Conservation (phyloP, 2,888 invertebrate genomes). For the Diadegma fenestrale region DNA sequence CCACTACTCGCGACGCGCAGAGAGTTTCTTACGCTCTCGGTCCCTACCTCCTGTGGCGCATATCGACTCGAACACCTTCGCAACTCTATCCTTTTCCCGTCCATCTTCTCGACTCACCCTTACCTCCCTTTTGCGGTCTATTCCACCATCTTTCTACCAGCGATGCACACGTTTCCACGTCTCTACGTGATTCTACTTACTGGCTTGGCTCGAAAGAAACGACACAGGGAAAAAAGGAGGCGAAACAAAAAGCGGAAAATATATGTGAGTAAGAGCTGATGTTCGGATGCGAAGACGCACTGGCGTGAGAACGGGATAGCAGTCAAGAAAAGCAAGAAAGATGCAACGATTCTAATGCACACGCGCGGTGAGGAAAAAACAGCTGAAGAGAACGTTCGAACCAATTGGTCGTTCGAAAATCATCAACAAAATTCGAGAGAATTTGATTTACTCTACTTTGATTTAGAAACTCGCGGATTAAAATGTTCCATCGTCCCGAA, state of each 20-base stretch:
- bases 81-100: slow-evolving; percentile 52
- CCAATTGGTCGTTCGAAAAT: neutral
- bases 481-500: slow-evolving; percentile 2
- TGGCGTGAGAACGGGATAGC: slow-evolving; percentile 61
- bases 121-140: slow-evolving; percentile 67
- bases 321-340: slow-evolving; percentile 31
- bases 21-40: slow-evolving; percentile 44
- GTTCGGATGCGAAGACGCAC: slow-evolving; percentile 39
- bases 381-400: neutral
- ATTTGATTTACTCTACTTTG: too few relatives aligned
- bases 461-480: neutral
- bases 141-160: slow-evolving; percentile 46
- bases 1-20: slow-evolving; percentile 25
- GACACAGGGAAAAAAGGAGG: neutral
- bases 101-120: slow-evolving; percentile 49
- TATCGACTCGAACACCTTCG: slow-evolving; percentile 53
- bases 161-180: slow-evolving; percentile 6
- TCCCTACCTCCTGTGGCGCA: slow-evolving; percentile 46
- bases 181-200: slow-evolving; percentile 66
- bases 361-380: neutral
- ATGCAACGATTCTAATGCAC: slow-evolving; percentile 39
- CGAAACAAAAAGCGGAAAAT: slow-evolving; percentile 27
- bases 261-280: slow-evolving; percentile 13
- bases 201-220: slow-evolving; percentile 23
- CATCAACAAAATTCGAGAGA: neutral